These are phyloP conservation scores for Oceanodroma tethys DNA, from an alignment of 2,113 vertebrate species.

Conservation along the genomic window DNA sequence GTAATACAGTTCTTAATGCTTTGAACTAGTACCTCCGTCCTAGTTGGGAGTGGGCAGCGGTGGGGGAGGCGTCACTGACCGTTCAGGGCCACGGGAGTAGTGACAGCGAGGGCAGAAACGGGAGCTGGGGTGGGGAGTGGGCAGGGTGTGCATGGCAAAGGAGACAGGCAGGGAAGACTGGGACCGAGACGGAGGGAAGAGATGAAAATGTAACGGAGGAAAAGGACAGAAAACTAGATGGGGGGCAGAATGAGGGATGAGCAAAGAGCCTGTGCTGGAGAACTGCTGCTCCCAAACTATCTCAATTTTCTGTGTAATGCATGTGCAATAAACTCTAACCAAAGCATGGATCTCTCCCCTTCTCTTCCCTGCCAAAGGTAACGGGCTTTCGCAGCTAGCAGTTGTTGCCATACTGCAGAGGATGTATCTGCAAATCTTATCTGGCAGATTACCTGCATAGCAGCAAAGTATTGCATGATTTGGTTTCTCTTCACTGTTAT, in stretches of 20 bases:
- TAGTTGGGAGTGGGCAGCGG: background rate
- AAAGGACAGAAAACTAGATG: background rate
- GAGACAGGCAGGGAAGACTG: background rate
- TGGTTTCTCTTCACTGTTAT: background rate
- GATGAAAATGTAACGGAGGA: background rate
- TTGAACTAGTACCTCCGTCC: background rate
- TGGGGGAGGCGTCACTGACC: background rate
- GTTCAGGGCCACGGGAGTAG: background rate
- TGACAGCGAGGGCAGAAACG: background rate
- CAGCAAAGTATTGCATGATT: background rate
- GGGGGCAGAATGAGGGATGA: background rate
- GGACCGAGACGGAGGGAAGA: background rate
- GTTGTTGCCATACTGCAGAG: background rate
- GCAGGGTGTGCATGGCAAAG: too few relatives aligned
- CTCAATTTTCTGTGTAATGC: background rate
- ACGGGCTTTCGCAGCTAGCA: background rate
- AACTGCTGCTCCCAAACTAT: background rate
- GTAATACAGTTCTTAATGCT: background rate
- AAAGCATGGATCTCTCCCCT: background rate
- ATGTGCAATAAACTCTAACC: background rate
- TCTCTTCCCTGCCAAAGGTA: background rate
- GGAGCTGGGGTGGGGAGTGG: background rate
- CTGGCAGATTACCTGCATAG: background rate
- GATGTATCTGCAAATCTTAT: too few relatives aligned
- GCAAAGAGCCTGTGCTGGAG: background rate